phyloP scores from a whole-genome alignment of 37 sponge, comb jelly and placozoan species.

The Cliona cf. orientalis region DNA sequence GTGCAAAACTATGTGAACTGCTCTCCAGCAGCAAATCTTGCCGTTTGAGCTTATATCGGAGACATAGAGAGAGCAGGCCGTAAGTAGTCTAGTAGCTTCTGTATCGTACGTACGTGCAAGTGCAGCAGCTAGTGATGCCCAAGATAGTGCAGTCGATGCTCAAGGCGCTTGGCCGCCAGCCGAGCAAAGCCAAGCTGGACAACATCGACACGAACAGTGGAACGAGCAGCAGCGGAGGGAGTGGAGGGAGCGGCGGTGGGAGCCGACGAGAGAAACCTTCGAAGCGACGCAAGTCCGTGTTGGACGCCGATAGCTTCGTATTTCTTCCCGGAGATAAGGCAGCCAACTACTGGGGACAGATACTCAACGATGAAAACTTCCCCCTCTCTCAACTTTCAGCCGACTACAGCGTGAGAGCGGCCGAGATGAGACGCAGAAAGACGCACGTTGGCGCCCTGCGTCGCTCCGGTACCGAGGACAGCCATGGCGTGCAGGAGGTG shows the following conservation, averaged over 20 bases:
- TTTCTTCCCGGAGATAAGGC: slow-evolving; percentile 49
- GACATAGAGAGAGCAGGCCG: too few species aligned
- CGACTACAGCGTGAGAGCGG: neutral
- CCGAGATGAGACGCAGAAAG: neutral
- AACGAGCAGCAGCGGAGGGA: neutral
- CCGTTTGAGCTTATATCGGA: too few species aligned
- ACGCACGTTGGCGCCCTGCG: slow-evolving; percentile 4
- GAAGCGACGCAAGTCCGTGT: neutral
- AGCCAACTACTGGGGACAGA: slow-evolving; percentile 33
- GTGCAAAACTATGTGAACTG: too few species aligned
- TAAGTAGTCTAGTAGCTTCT: too few species aligned
- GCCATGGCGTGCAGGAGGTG: slow-evolving; percentile 14
- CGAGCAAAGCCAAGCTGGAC: neutral
- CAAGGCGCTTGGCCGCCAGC: slow-evolving; percentile 11
- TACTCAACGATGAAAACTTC: slow-evolving; percentile 18
- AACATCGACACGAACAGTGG: neutral
- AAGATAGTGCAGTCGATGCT: slow-evolving; percentile 43
- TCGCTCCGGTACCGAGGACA: neutral
- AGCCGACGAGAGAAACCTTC: too few species aligned
- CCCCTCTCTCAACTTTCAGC: slow-evolving; percentile 2
- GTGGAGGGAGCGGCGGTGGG: neutral
- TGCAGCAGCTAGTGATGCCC: slow-evolving; percentile 33
- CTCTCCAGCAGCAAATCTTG: too few species aligned
- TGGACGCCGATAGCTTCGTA: slow-evolving; percentile 63
- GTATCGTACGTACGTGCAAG: too few species aligned